Conservation (phyloP, 2,888 invertebrate species). For the Eupithecia vulgata region DNA sequence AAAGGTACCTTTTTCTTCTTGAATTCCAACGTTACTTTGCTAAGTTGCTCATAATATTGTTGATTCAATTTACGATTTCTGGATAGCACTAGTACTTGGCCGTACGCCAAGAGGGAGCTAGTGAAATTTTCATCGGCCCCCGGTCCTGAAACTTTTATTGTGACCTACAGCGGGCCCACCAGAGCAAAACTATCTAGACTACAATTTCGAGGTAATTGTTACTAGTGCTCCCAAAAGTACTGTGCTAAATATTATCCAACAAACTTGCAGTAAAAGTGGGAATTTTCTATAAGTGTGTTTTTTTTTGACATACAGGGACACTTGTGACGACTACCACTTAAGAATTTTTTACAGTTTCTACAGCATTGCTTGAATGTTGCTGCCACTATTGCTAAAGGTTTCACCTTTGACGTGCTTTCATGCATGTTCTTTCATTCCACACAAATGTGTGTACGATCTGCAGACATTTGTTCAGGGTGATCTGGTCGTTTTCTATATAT, state of each 20-base stretch:
- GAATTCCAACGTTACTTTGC: no score
- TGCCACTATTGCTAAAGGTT: neutral
- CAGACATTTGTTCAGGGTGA: no score
- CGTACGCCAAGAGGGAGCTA: conserved; percentile 53
- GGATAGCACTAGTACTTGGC: conserved; percentile 49
- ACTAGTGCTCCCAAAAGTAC: neutral
- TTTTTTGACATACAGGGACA: neutral
- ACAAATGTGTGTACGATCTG: no score
- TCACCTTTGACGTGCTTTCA: neutral
- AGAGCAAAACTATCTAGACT: neutral
- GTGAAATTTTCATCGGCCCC: conserved; percentile 58
- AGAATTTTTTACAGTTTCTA: neutral
- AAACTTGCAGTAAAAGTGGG: neutral
- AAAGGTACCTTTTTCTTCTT: no score
- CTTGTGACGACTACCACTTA: neutral
- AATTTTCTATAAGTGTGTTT: neutral
- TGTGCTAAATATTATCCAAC: neutral
- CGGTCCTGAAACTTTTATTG: conserved; percentile 55
- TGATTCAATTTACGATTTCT: conserved; percentile 20
- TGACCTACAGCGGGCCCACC: conserved; percentile 46
- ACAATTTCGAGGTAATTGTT: neutral
- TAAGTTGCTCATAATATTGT: neutral
- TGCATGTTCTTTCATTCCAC: neutral
- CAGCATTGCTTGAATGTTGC: neutral
- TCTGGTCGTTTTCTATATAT: no score